phyloP scores from a whole-genome alignment of 2,888 invertebrate species.

The Osmoderma eremita region DNA sequence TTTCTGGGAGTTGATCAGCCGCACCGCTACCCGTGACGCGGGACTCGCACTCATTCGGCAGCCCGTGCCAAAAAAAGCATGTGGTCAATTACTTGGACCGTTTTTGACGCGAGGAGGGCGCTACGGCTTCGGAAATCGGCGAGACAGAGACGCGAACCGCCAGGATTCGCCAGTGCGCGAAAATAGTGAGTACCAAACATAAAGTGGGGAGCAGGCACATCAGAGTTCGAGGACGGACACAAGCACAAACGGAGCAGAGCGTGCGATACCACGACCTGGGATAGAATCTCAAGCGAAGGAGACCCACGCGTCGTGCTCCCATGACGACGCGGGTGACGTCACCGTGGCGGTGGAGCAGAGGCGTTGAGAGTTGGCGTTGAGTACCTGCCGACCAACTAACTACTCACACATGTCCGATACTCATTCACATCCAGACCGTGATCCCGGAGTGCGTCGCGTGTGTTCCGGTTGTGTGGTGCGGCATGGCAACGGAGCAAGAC shows the following conservation, averaged over 20 bases:
- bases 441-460: constrained; percentile 47
- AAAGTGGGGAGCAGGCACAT: constrained; percentile 46
- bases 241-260: constrained; percentile 50
- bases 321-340: constrained; percentile 61
- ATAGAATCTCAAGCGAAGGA: constrained; percentile 50
- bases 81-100: constrained; percentile 39
- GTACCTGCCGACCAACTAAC: constrained; percentile 54
- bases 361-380: constrained; percentile 57
- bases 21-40: constrained; percentile 45
- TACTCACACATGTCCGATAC: constrained; percentile 55
- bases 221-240: constrained; percentile 52
- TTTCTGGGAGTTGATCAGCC: constrained; percentile 55
- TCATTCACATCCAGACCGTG: constrained; percentile 54
- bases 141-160: constrained; percentile 44
- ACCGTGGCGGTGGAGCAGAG: constrained; percentile 55
- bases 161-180: constrained; percentile 48
- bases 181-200: constrained; percentile 47
- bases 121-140: constrained; percentile 40
- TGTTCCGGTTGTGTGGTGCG: constrained; percentile 61
- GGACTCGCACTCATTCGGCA: constrained; percentile 44
- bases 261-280: constrained; percentile 52
- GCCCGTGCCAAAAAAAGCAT: constrained; percentile 49
- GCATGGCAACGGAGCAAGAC: constrained; percentile 64
- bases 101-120: constrained; percentile 23
- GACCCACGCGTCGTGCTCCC: constrained; percentile 55